Percentiles rank a stretch among this genome's conserved stretches.
These are phyloP conservation scores for Drosophila colorata DNA, from an alignment of 2,888 invertebrate species.

Conservation along the genomic window DNA sequence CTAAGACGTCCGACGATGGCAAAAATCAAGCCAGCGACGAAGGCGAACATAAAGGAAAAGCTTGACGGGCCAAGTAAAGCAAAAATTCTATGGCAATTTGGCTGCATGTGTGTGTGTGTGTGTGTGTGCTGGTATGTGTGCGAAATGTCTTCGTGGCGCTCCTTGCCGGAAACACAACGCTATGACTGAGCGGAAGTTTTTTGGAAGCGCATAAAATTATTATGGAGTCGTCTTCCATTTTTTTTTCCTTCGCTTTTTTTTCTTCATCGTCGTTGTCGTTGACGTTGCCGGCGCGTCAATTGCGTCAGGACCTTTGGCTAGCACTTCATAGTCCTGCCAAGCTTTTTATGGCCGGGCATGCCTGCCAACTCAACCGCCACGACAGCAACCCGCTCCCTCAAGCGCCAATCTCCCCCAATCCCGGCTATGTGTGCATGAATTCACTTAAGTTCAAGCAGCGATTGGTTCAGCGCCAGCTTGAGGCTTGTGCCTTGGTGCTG, in stretches of 20 bases:
- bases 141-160: conserved; percentile 52
- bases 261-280: conserved; percentile 23
- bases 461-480: conserved; percentile 33
- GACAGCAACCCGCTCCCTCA: background rate
- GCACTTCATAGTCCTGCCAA: conserved; percentile 70
- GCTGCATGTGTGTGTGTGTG: conserved; percentile 39
- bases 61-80: conserved; percentile 67
- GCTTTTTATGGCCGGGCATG: conserved; percentile 67
- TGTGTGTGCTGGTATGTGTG: conserved; percentile 37
- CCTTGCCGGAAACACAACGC: conserved; percentile 63
- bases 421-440: conserved; percentile 18
- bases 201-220: conserved; percentile 76
- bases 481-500: conserved; percentile 12
- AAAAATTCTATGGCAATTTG: conserved; percentile 74
- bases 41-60: conserved; percentile 74
- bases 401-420: background rate
- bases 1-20: conserved; percentile 42
- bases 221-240: conserved; percentile 77
- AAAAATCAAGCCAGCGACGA: conserved; percentile 72
- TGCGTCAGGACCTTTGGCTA: conserved; percentile 68
- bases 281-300: conserved; percentile 71
- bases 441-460: conserved; percentile 45
- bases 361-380: conserved; percentile 7
- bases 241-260: conserved; percentile 16
- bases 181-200: conserved; percentile 69